Percentiles rank a stretch among this genome's conserved stretches.
Evolutionary conservation across 1,140 invertebrate species (phyloP).

Genomic region (Atta texana): DNA sequence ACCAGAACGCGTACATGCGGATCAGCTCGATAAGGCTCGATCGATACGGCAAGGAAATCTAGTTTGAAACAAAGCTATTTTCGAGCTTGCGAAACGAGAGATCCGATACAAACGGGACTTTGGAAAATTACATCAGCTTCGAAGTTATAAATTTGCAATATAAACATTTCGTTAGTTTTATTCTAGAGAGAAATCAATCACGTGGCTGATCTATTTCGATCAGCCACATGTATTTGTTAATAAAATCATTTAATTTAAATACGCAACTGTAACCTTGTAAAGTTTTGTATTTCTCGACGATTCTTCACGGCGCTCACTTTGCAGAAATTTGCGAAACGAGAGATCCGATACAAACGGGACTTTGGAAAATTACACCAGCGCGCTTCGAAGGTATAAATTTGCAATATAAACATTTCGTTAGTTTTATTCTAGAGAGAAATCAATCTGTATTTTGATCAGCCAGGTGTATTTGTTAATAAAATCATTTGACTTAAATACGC

Average conservation of each 20-base stretch:
- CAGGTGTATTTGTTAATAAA: background rate
- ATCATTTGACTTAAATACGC: background rate
- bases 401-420: background rate
- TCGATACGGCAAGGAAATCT: constrained; percentile 44
- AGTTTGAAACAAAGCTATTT: constrained; percentile 30
- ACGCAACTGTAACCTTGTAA: background rate
- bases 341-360: background rate
- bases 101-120: background rate
- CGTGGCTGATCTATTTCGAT: background rate
- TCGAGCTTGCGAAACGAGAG: background rate
- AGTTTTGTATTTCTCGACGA: background rate
- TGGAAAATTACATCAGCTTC: background rate
- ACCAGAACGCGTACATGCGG: constrained; percentile 60
- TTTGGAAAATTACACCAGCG: background rate
- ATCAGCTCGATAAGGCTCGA: constrained; percentile 28
- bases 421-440: background rate
- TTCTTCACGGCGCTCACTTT: background rate
- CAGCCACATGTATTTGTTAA: background rate
- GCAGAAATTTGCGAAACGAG: background rate
- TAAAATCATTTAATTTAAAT: background rate
- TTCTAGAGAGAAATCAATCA: background rate
- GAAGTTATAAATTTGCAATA: background rate
- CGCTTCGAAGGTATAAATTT: background rate
- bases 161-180: background rate
- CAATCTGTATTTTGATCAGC: background rate